A percentile compares a stretch with the other conserved stretches of the same genome.
phyloP scores from a whole-genome alignment of 37 sponge, comb jelly and placozoan species.

The Ephydatia muelleri region DNA sequence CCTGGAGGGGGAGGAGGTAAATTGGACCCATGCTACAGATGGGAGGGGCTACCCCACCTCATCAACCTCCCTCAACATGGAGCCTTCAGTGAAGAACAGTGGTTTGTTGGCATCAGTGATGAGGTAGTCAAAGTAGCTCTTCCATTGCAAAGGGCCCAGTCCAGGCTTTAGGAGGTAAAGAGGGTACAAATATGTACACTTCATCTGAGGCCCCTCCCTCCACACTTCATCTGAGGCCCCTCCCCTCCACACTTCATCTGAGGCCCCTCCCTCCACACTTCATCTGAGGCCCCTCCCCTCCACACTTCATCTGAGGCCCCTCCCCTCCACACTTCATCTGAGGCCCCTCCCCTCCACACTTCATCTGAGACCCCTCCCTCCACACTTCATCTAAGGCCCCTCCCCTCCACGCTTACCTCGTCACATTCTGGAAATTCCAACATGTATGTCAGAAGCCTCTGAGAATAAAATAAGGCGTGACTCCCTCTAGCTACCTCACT shows the following conservation, averaged over 20 bases:
- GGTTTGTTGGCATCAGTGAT: constrained; percentile 93
- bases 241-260: no score
- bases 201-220: no score
- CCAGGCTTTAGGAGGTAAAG: background rate
- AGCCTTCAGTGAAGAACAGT: constrained; percentile 87
- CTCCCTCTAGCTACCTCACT: background rate
- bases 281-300: no score
- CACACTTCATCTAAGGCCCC: no score
- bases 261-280: no score
- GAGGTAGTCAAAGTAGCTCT: constrained; percentile 89
- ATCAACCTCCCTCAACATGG: constrained; percentile 79
- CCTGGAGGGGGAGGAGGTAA: constrained; percentile 10
- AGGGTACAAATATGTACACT: no score
- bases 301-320: no score
- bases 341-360: no score
- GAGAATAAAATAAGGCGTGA: background rate
- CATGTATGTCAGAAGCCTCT: constrained; percentile 30
- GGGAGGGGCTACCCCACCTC: constrained; percentile 42
- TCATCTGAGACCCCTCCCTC: no score
- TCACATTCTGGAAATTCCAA: constrained; percentile 48
- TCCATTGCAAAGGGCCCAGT: constrained; percentile 55
- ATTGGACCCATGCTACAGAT: background rate
- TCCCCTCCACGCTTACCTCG: constrained; percentile 6
- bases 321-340: no score
- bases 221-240: no score